A percentile compares a stretch with the other conserved stretches of the same genome.
Evolutionary conservation across 2,797 vertebrate species (phyloP).

Genomic region (Pseudochirops cupreus): DNA sequence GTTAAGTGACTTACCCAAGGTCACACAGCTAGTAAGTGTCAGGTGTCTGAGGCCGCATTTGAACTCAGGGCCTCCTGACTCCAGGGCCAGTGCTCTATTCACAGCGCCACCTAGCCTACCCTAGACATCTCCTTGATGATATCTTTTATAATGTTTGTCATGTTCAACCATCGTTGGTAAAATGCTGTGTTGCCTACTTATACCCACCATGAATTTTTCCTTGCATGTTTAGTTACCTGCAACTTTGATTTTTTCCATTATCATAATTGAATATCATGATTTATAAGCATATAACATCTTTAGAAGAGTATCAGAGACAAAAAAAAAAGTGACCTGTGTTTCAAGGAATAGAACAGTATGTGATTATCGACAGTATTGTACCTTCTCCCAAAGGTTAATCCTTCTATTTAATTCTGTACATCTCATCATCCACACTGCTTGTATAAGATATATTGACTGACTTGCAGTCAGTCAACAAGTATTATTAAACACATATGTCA

Average conservation of each 20-base stretch:
- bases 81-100: too few relatives aligned
- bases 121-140: neutral
- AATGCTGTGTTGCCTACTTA: neutral
- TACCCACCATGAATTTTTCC: neutral
- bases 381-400: too few relatives aligned
- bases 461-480: too few relatives aligned
- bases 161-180: neutral
- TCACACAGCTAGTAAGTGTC: too few relatives aligned
- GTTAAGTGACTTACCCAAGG: too few relatives aligned
- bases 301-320: neutral
- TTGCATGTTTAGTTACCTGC: neutral
- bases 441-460: too few relatives aligned
- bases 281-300: neutral
- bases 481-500: too few relatives aligned
- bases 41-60: too few relatives aligned
- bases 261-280: neutral
- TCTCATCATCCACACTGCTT: too few relatives aligned
- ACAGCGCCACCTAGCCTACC: too few relatives aligned
- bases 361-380: neutral
- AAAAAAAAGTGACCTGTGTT: neutral
- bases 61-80: too few relatives aligned
- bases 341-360: neutral
- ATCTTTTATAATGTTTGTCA: neutral
- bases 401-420: too few relatives aligned
- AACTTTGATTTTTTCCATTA: neutral